Conservation (phyloP, 2,888 invertebrate species). For the Hedychridium roseum region DNA sequence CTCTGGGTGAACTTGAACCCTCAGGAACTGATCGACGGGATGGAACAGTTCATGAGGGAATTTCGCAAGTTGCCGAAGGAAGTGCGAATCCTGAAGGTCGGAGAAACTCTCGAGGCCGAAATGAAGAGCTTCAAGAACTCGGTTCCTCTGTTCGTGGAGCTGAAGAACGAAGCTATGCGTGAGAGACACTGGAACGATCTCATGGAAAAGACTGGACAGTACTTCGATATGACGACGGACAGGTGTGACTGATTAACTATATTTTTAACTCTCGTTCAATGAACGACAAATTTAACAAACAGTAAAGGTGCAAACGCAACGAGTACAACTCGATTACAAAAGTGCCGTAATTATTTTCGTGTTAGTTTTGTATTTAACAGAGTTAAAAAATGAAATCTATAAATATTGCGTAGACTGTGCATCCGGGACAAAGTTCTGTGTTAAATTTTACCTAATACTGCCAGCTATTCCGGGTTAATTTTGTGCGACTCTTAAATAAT, state of each 20-base stretch:
- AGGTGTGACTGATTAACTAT: conserved; percentile 36
- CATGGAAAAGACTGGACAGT: conserved; percentile 82
- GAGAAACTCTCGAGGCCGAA: conserved; percentile 76
- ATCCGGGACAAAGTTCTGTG: no score
- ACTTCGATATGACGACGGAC: conserved; percentile 88
- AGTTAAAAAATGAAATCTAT: no score
- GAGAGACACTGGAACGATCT: conserved; percentile 90
- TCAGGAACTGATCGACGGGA: conserved; percentile 82
- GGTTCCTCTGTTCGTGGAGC: conserved; percentile 87
- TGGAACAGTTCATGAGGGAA: conserved; percentile 83
- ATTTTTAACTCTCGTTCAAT: background rate
- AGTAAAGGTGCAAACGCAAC: no score
- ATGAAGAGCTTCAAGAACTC: conserved; percentile 90
- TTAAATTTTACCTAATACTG: no score
- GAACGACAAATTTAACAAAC: no score
- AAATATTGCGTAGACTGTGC: no score
- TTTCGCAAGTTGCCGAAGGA: conserved; percentile 78
- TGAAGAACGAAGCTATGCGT: conserved; percentile 90
- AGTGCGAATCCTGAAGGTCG: conserved; percentile 69
- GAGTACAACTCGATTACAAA: no score
- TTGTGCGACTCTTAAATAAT: no score
- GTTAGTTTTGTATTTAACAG: no score
- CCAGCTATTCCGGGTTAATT: no score
- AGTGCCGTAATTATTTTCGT: no score
- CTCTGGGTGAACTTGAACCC: conserved; percentile 89